A percentile compares a stretch with the other conserved stretches of the same genome.
Evolutionary conservation across 1,140 invertebrate genomes (phyloP).

Genomic region (Bombus huntii): DNA sequence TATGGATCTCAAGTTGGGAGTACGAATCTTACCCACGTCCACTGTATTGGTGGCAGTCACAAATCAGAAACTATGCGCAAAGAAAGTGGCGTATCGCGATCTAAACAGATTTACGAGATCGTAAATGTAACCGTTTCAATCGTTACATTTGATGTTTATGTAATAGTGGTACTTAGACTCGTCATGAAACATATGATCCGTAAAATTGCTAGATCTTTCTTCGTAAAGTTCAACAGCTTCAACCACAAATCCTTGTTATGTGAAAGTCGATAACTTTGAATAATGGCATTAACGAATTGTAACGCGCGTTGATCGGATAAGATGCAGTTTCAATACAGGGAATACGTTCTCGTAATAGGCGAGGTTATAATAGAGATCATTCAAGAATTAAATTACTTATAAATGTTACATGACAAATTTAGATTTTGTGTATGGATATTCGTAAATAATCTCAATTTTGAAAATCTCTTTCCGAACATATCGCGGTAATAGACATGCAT

Average conservation of each 20-base stretch:
- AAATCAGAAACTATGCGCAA: conserved; percentile 17
- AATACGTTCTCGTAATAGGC: neutral
- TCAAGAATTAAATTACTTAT: too few relatives aligned
- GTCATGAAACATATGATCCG: neutral
- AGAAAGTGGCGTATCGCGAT: conserved; percentile 14
- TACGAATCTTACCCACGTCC: conserved; percentile 59
- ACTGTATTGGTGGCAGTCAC: neutral
- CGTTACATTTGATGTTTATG: neutral
- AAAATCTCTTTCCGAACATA: too few relatives aligned
- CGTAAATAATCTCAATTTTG: too few relatives aligned
- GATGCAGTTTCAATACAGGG: neutral
- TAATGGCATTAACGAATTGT: neutral
- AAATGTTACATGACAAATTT: too few relatives aligned
- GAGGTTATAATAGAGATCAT: too few relatives aligned
- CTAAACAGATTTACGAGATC: conserved; percentile 21
- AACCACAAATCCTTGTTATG: neutral
- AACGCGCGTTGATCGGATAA: neutral
- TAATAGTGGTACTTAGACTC: neutral
- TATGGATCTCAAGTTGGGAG: conserved; percentile 63
- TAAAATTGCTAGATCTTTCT: neutral
- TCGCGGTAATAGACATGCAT: too few relatives aligned
- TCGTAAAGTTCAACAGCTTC: neutral
- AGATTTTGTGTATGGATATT: too few relatives aligned
- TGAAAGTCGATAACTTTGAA: neutral
- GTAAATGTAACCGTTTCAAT: conserved; percentile 2